Base-by-base conservation (phyloP, 30 jellyfish, hydroid and myxozoan species). In the Rhopilema esculentum region DNA sequence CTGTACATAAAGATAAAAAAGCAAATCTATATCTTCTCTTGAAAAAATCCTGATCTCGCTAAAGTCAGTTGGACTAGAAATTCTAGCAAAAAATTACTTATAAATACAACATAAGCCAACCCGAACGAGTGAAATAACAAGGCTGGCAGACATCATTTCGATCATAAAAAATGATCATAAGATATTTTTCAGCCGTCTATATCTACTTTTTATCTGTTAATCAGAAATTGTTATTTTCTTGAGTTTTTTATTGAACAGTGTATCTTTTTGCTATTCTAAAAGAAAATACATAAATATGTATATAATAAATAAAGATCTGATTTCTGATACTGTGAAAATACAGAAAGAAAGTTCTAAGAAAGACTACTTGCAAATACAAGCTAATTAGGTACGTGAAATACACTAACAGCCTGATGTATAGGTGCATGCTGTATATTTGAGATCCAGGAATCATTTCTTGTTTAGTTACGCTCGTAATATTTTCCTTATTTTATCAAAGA, bases 281-380 rank as follows among this genome's bases (percentile, higher is more conserved):
- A n/a, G n/a, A 40, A 40, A 40, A 26, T 73, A 73, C 84, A 80
- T 80, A 80, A 80, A 66, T 80, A 80, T 80, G 33, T 19, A 80
- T 80, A 52, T 66, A 80, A 80, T 80, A 80, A 80, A 80, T 80
- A 80, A 30, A 80, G 66, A 64, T 80, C 65, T 68, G 75, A 49
- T 29, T 57, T 80, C 66, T 65, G 64, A 74, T 70, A 48, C 63
- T 61, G 62, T 16, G 51, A 76, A 76, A 53, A 50, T 76, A 12
- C 57, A 40, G 57, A 40, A 40, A 2, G 57, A 40, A 40, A 2
- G 9, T 6, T 40, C 57, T 40, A 40, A 6, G n/a, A 40, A 40
- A 6, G 57, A 40, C 57, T 12, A 40, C 57, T 12, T 40, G 9
- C 57, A 40, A 2, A 12, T 40, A 40, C 57, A 40, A 40, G 57